Evolutionary conservation across 2,113 vertebrate genomes (phyloP).

Genomic region (Solenodon paradoxus): DNA sequence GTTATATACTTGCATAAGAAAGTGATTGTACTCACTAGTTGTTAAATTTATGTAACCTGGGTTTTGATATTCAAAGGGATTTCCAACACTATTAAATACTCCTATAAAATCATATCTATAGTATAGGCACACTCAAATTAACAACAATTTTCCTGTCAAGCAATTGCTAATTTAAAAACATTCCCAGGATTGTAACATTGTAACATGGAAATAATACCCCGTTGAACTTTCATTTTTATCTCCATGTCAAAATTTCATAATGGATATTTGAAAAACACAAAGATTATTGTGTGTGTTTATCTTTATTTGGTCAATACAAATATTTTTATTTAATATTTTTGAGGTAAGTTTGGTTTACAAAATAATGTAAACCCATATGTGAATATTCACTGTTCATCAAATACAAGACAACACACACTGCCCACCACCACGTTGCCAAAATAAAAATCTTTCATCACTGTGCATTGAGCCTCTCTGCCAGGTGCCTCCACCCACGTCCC

Average conservation of each 20-base stretch:
- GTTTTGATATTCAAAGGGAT: background rate
- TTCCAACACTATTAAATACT: background rate
- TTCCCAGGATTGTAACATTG: background rate
- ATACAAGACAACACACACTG: no score
- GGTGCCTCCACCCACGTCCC: no score
- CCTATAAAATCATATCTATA: accelerated
- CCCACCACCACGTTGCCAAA: no score
- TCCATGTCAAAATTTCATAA: background rate
- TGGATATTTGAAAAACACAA: background rate
- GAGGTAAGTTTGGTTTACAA: no score
- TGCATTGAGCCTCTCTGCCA: no score
- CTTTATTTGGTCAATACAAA: no score
- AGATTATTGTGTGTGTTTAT: background rate
- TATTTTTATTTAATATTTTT: no score
- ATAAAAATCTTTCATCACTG: no score
- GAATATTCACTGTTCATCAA: no score
- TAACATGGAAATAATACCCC: no score
- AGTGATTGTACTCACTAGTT: background rate
- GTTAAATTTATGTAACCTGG: accelerated
- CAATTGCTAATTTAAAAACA: background rate
- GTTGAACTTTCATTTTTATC: background rate
- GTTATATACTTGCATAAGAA: background rate
- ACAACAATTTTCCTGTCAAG: background rate
- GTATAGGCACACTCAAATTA: accelerated
- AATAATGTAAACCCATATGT: no score